Evolutionary conservation across 1,140 invertebrate species (phyloP).

Genomic region (Bombus balteatus): DNA sequence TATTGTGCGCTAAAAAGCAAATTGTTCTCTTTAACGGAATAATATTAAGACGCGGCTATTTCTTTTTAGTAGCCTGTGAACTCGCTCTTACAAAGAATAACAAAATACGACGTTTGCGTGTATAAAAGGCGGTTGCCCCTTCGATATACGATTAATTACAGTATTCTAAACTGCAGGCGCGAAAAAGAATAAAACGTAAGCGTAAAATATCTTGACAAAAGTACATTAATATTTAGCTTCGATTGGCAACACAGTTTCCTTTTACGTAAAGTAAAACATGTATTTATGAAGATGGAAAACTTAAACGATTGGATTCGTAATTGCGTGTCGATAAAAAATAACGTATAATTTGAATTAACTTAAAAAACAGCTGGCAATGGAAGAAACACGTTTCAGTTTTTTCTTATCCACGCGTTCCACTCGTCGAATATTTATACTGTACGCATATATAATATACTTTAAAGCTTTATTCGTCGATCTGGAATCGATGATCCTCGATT

Average conservation of each 20-base stretch:
- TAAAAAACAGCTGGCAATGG: too few species aligned
- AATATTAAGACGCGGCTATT: too few species aligned
- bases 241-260: background rate
- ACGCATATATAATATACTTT: too few species aligned
- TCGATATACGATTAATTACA: constrained; percentile 24
- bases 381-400: too few species aligned
- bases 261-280: background rate
- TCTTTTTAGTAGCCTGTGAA: background rate
- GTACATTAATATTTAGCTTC: background rate
- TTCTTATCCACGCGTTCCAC: too few species aligned
- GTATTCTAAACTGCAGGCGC: background rate
- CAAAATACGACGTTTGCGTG: background rate
- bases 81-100: background rate
- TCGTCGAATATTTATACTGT: too few species aligned
- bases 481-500: too few species aligned
- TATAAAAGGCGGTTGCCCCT: background rate
- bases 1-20: background rate
- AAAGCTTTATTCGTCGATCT: too few species aligned
- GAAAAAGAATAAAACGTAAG: background rate
- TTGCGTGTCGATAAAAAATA: too few species aligned
- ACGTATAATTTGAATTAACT: too few species aligned
- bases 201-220: background rate
- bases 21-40: background rate
- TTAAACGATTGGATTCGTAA: too few species aligned
- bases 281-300: background rate